Base-by-base conservation (phyloP, 2,797 vertebrate genomes). In the Agapornis canus region DNA sequence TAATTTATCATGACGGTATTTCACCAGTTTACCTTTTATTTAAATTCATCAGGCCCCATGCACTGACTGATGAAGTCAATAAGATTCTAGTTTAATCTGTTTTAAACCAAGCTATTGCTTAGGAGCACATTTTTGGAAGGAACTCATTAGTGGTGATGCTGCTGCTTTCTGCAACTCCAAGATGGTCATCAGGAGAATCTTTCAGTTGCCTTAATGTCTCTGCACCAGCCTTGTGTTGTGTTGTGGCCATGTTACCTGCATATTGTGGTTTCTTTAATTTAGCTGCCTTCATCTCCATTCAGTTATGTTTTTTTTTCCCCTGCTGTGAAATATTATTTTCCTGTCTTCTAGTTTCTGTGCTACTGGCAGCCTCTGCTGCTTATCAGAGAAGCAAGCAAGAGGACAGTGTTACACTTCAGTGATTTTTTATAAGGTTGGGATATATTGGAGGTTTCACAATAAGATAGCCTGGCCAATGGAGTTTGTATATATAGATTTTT, bases 361-460 rank as follows among this genome's bases (percentile, higher is more conserved):
- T 84, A 35, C 73, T 85, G 82, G 60, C 86, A 95, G 45, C 45
- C 59, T 89, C 59, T 80, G 35, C 37, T 76, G 65, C 89, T 95
- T 95, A 93, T 95, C 95, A 83, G 88, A 88, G 89, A 90, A 89
- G 85, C 68, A 82, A 71, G 79, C 65, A 51, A 51, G 86, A 69
- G 71, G 75, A 89, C 77, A 75, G 79, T n/a, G 84, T 92, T 70
- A 95, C 81, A 73, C 89, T 91, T 87, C 80, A 82, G 42, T 93
- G 91, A 84, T 89, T 93, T 96, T 87, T 96, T 88, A 91, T 94
- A 88, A 88, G 65, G 82, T 63, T 86, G 57, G 82, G 59, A 59
- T 95, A 90, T 76, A 70, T 71, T 70, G 72, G 76, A 87, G 64
- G 66, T 80, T 94, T 96, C 92, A 86, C 86, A 95, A 52, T 85